Evolutionary conservation across 2,797 vertebrate genomes (phyloP).

Genomic region (Cynodonichthys magdalenae): DNA sequence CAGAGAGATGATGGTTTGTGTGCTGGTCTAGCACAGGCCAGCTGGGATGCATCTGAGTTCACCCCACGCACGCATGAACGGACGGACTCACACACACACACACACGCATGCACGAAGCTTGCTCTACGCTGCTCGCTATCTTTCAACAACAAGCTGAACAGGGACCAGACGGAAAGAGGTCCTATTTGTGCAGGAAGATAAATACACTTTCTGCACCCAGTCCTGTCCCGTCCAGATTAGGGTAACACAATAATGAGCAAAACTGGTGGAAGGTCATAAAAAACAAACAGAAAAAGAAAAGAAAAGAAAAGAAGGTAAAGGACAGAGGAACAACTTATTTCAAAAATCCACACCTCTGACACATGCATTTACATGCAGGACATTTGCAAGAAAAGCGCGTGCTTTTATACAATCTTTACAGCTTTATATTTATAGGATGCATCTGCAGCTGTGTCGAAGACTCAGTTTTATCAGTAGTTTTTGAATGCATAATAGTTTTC

Average conservation of each 20-base stretch:
- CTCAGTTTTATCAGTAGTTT: constrained; percentile 7
- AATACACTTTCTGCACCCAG: constrained; percentile 77
- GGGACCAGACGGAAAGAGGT: constrained; percentile 81
- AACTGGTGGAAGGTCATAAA: constrained; percentile 65
- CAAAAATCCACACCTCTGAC: constrained; percentile 52
- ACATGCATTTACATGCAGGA: constrained; percentile 33
- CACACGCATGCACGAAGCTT: constrained; percentile 38
- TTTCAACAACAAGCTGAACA: constrained; percentile 84
- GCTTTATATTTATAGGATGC: constrained; percentile 11
- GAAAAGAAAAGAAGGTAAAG: constrained; percentile 71
- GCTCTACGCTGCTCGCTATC: constrained; percentile 78
- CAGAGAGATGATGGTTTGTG: constrained; percentile 71
- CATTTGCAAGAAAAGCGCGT: constrained; percentile 36
- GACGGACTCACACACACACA: constrained; percentile 24
- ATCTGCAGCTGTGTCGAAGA: not conserved
- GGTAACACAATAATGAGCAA: constrained; percentile 78
- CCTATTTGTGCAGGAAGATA: constrained; percentile 85
- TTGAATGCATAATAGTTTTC: not conserved
- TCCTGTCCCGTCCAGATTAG: constrained; percentile 79
- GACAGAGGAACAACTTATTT: constrained; percentile 66
- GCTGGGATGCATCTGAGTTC: constrained; percentile 79
- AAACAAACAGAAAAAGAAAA: constrained; percentile 68
- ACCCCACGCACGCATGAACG: constrained; percentile 37
- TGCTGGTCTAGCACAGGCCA: constrained; percentile 69
- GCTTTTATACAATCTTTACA: constrained; percentile 32